phyloP scores from a whole-genome alignment of 23 tunicate species.

The Clavelina lepadiformis region DNA sequence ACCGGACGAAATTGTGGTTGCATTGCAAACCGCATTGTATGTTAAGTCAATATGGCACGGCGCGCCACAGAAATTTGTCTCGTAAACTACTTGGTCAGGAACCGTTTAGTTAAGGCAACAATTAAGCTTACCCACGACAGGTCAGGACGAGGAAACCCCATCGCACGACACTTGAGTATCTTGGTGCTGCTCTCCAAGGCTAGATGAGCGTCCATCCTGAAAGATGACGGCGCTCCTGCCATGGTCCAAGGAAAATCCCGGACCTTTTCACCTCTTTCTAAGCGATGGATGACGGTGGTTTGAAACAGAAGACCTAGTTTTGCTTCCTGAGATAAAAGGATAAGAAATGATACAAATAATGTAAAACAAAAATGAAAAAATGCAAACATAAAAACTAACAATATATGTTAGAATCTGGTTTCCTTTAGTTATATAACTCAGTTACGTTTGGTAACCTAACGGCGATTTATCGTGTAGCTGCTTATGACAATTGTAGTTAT shows the following conservation, averaged over 20 bases:
- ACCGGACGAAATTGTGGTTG: too few relatives aligned
- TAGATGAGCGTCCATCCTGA: not conserved
- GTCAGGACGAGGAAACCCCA: constrained; percentile 47
- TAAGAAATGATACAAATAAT: too few relatives aligned
- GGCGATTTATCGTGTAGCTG: too few relatives aligned
- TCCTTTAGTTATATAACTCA: too few relatives aligned
- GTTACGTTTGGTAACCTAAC: too few relatives aligned
- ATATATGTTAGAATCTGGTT: too few relatives aligned
- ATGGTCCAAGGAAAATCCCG: constrained; percentile 32
- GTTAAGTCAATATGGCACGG: too few relatives aligned
- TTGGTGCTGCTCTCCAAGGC: constrained; percentile 7
- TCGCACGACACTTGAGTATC: constrained; percentile 23
- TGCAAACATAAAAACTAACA: too few relatives aligned
- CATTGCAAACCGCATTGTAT: too few relatives aligned
- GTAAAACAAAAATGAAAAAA: not conserved
- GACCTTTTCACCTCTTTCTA: not conserved
- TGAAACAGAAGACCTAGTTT: constrained; percentile 18
- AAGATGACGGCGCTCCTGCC: constrained; percentile 24
- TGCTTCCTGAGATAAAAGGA: constrained; percentile 33
- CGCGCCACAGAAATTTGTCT: too few relatives aligned
- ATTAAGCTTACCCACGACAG: constrained; percentile 39
- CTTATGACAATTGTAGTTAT: too few relatives aligned
- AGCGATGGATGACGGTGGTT: constrained; percentile 8
- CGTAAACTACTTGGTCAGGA: too few relatives aligned
- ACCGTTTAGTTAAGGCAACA: not conserved